Base-by-base conservation (phyloP, 1,140 invertebrate genomes). In the Pachypeltis micranthus region DNA sequence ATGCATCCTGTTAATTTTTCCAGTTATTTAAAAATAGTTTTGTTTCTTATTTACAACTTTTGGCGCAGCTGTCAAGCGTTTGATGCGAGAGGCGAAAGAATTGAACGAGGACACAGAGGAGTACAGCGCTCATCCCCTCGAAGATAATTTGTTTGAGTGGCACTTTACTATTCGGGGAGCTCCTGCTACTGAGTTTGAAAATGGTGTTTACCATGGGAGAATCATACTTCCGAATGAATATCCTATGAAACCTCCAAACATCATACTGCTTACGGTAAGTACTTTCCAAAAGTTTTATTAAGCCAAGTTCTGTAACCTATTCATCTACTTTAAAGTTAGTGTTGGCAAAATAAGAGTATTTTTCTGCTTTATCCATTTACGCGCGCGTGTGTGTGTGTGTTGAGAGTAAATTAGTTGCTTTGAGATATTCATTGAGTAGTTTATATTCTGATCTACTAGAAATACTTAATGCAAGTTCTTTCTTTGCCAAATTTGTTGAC, bases 81-180 rank as follows among this genome's bases (percentile, higher is more conserved):
- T 98, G 66, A 93, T 97, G 89, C 80, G 87, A 71, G 94, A 98
- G 77, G 93, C 94, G 0, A 78, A 84, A 67, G 94, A 98, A 74
- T 74, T 94, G 51, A 80, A 82, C 29, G 82, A 90, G 64, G 82
- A 92, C 19, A 94, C 91, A 16, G 90, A 93, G 71, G 88, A 96
- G 73, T 96, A 93, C 74, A 87, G 79, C 77, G 93, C 93, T 23
- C 85, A 85, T 69, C 94, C 94, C 25, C 74, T 97, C 19, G 92
- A 97, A 74, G 93, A 96, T 70, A 97, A 97, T 77, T 75, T 98
- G 26, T 98, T 97, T 77, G 94, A 98, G 74, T 97, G 95, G 95
- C 95, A 98, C 77, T 98, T 97, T 74, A 97, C 94, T 0, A 85
- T 97, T 7, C 79, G 87, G 71, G 93, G 93, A 14, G 91, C 92